A percentile compares a stretch with the other conserved stretches of the same genome.
Conservation (phyloP, 30 jellyfish, hydroid and myxozoan species). For the Sanderia malayensis region DNA sequence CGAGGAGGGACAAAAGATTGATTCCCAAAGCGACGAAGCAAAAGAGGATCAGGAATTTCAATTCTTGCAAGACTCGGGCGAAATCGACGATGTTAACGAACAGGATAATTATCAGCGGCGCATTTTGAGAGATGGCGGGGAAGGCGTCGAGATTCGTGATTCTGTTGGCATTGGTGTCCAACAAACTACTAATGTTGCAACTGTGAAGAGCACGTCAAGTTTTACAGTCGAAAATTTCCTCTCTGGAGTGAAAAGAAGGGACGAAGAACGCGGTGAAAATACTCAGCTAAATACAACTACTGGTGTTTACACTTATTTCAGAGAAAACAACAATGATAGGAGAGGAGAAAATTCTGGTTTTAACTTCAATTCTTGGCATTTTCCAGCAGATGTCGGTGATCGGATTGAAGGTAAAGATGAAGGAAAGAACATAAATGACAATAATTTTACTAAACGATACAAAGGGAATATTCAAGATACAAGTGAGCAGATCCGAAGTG, state of each 20-base stretch:
- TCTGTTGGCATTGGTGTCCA: neutral
- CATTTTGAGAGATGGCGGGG: neutral
- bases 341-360: no score
- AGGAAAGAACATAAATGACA: no score
- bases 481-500: no score
- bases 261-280: conserved; percentile 12
- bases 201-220: conserved; percentile 6
- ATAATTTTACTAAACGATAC: no score
- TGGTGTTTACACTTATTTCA: neutral
- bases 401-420: no score
- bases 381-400: no score
- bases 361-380: no score
- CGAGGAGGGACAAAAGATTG: neutral
- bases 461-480: no score
- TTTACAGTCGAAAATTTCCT: conserved; percentile 65
- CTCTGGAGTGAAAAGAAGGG: conserved; percentile 10
- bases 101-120: neutral
- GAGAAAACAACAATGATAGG: neutral
- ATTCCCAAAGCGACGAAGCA: no score
- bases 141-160: no score
- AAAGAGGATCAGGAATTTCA: neutral
- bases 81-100: no score
- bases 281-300: conserved; percentile 3
- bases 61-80: neutral
- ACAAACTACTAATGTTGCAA: conserved; percentile 1